Percentiles rank a stretch among this genome's conserved stretches.
Evolutionary conservation across 2,888 invertebrate species (phyloP).

Genomic region (Norana najaformis): DNA sequence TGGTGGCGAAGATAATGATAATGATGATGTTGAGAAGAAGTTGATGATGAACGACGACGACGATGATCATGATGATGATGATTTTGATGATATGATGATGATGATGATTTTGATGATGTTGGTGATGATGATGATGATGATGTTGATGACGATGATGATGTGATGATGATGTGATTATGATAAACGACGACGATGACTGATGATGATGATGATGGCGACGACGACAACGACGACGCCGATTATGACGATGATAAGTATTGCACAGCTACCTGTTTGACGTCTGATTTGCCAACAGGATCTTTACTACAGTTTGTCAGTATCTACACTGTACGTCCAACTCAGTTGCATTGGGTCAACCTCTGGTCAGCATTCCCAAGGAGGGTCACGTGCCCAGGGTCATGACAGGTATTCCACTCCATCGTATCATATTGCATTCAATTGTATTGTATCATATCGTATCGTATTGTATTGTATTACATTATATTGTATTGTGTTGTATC

Average conservation of each 20-base stretch:
- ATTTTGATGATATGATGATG: slow-evolving; percentile 31
- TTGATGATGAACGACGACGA: slow-evolving; percentile 29
- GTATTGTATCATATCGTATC: too few relatives aligned
- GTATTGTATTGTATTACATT: too few relatives aligned
- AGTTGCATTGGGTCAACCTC: neutral
- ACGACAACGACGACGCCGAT: neutral
- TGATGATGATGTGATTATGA: too few relatives aligned
- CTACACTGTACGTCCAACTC: neutral
- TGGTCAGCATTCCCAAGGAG: neutral
- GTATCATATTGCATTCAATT: too few relatives aligned
- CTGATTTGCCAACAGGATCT: neutral
- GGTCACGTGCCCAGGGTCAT: neutral
- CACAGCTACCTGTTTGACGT: neutral
- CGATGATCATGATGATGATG: slow-evolving; percentile 34
- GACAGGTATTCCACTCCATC: neutral
- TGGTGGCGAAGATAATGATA: neutral
- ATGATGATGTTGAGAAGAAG: slow-evolving; percentile 26
- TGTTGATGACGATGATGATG: slow-evolving; percentile 26
- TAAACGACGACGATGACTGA: too few relatives aligned
- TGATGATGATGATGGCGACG: slow-evolving; percentile 31
- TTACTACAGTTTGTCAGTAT: neutral
- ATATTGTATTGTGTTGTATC: too few relatives aligned
- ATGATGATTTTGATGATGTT: slow-evolving; percentile 27
- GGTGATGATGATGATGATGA: too few relatives aligned
- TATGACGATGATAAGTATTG: slow-evolving; percentile 2